These are phyloP conservation scores for Pangasius djambal DNA, from an alignment of 2,797 vertebrate species.

Conservation along the genomic window DNA sequence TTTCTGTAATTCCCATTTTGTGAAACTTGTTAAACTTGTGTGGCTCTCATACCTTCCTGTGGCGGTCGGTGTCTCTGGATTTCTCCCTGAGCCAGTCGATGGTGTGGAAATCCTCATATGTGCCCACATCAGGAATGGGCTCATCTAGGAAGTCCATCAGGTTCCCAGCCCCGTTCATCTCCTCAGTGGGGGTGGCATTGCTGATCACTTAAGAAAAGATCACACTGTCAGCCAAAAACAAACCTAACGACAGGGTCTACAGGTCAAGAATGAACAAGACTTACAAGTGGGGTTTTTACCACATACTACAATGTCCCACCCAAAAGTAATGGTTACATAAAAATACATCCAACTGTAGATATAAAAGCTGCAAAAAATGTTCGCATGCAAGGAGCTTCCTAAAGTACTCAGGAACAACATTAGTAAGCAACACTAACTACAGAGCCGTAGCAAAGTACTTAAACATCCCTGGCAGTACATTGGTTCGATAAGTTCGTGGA, in stretches of 20 bases:
- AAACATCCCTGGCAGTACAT: not conserved
- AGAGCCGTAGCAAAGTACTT: not conserved
- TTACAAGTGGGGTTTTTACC: not conserved
- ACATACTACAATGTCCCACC: not conserved
- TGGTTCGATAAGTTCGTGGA: not conserved
- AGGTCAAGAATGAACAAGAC: not conserved
- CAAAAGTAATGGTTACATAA: not conserved
- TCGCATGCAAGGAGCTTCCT: not conserved
- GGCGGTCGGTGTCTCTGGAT: conserved; percentile 92
- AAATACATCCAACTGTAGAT: not conserved
- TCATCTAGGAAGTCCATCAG: conserved; percentile 98
- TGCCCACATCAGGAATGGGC: conserved; percentile 92
- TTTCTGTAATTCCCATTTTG: not conserved
- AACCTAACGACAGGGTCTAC: not conserved
- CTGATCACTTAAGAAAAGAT: conserved; percentile 60
- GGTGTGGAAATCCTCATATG: conserved; percentile 97
- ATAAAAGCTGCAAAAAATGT: not conserved
- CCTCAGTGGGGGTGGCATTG: conserved; percentile 85
- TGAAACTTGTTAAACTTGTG: not conserved
- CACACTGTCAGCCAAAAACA: not conserved
- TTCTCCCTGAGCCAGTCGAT: conserved; percentile 98
- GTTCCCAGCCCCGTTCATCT: conserved; percentile 89
- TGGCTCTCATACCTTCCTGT: conserved; percentile 83
- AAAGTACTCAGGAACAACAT: not conserved
- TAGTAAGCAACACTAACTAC: not conserved